Evolutionary conservation across 2,797 vertebrate species (phyloP).

Genomic region (Tangara arthus): DNA sequence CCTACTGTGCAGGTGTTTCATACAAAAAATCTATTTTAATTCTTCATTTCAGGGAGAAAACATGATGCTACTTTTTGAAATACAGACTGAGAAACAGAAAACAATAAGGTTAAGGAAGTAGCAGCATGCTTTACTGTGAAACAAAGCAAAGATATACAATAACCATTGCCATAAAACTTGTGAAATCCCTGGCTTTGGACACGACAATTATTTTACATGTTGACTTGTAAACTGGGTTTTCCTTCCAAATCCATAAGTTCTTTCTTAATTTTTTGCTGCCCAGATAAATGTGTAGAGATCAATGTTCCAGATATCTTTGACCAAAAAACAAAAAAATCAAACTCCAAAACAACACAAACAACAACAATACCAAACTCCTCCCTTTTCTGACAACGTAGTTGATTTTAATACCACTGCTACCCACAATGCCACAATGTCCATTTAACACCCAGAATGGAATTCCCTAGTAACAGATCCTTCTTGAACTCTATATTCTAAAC

Average conservation of each 20-base stretch:
- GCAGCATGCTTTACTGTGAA: neutral
- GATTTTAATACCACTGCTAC: neutral
- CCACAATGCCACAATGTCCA: neutral
- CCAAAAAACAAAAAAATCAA: neutral
- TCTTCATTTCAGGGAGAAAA: neutral
- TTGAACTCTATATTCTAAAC: neutral
- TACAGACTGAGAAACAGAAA: neutral
- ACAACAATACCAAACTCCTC: neutral
- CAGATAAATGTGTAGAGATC: neutral
- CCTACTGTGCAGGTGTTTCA: conserved; percentile 58
- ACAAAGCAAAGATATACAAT: neutral
- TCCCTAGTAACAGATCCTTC: neutral
- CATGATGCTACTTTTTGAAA: neutral
- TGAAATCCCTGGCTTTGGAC: neutral
- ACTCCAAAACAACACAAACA: neutral
- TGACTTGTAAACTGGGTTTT: neutral
- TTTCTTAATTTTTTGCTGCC: neutral
- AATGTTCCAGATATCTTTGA: neutral
- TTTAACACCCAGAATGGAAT: neutral
- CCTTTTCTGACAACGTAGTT: neutral
- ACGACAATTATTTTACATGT: fast-evolving
- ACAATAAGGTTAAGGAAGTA: neutral
- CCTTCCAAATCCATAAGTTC: neutral
- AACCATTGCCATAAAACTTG: neutral
- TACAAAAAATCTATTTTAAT: conserved; percentile 6